Conservation (phyloP, 2,113 vertebrate genomes). For the Anseranas semipalmata region DNA sequence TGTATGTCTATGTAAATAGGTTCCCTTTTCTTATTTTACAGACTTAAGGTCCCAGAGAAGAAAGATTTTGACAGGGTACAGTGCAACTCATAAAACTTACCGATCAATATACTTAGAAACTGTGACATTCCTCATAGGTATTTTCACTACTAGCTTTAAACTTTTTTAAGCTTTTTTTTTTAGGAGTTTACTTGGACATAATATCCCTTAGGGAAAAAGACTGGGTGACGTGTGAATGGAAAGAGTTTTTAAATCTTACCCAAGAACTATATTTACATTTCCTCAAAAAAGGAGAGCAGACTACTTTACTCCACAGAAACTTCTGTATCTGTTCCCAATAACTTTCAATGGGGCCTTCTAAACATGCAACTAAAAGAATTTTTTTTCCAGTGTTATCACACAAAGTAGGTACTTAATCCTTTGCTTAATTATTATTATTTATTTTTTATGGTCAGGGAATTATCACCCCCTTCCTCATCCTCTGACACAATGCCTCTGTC, state of each 20-base stretch:
- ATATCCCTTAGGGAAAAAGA: neutral
- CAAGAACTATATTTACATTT: neutral
- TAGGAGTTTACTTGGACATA: neutral
- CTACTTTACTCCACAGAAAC: neutral
- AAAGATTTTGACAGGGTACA: neutral
- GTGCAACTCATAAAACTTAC: neutral
- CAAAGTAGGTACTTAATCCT: neutral
- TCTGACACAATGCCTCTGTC: neutral
- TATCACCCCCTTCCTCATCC: neutral
- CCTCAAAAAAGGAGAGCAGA: neutral
- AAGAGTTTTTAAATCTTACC: neutral
- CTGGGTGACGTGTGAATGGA: neutral
- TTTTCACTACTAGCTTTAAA: neutral
- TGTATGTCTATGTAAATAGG: neutral
- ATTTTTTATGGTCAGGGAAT: neutral
- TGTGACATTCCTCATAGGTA: neutral
- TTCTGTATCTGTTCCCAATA: neutral
- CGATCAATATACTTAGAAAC: neutral
- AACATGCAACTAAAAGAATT: neutral
- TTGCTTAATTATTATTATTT: no score
- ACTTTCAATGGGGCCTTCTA: neutral
- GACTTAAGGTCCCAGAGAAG: neutral
- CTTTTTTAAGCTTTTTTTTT: neutral
- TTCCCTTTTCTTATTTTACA: neutral
- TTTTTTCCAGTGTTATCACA: neutral